Base-by-base conservation (phyloP, 2,888 invertebrate genomes). In the Cryptophagus acutangulus region DNA sequence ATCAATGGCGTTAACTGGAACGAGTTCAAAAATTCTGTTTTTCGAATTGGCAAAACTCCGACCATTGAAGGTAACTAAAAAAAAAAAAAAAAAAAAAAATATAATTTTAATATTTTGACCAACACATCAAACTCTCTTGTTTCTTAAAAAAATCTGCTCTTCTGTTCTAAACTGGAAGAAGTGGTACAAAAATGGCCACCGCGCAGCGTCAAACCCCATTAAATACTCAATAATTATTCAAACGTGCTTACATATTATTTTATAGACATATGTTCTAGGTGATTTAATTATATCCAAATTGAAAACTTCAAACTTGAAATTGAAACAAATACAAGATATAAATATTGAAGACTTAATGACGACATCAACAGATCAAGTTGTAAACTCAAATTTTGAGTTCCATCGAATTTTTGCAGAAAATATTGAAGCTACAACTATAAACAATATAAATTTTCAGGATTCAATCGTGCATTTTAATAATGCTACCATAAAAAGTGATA, bases 1-100 rank as follows among this genome's bases (percentile, higher is more conserved):
- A 65, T 69, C 24, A 60, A 67, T 49, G 54, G 48, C 6, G 49
- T 67, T 2, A 39, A 58, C 34, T 67, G 64, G 65, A 40, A 59
- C n/a, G 44, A 47, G 8, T 66, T 69, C 37, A 54, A 49, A 41
- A 38, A 58, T 16, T 59, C 60, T 1, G 52, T 64, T 17, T 67
- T 65, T 45, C 55, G 52, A 34, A 49, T 59, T 36, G 62, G 61
- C 8, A 29, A 41, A 17, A 46, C 49, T 9, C 42, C 44, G 9
- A 46, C 35, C 14, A 58, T 61, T 44, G 48, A 41, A 52, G 63
- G 61, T 58, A 47, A n/a, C n/a, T 20, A 20, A n/a, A 20, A 20
- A 8, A 20, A 6, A 20, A 20, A 8, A 31, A 24, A 17, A n/a
- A n/a, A n/a, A n/a, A n/a, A n/a, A n/a, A n/a, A n/a, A n/a, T n/a